Percentiles rank a stretch among this genome's conserved stretches.
Evolutionary conservation across 2,797 vertebrate genomes (phyloP).

Genomic region (Myotis pilosus): DNA sequence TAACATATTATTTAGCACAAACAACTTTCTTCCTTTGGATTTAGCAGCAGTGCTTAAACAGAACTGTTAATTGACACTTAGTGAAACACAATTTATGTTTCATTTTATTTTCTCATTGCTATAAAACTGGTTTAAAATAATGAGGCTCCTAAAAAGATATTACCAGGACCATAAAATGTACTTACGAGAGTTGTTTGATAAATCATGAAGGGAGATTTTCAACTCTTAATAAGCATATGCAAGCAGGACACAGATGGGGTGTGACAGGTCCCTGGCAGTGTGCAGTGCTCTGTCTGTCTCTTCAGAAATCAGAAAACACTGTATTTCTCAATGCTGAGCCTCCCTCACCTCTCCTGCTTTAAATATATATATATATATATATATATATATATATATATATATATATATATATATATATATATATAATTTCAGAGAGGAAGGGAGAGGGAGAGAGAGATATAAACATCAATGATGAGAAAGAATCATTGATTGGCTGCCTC

Average conservation of each 20-base stretch:
- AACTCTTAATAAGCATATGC: constrained; percentile 58
- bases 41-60: constrained; percentile 9
- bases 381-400: no score
- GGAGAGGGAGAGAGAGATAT: no score
- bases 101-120: constrained; percentile 69
- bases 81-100: constrained; percentile 67
- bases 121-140: constrained; percentile 77
- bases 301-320: constrained; percentile 49
- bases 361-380: no score
- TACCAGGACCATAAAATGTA: constrained; percentile 74
- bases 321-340: constrained; percentile 55
- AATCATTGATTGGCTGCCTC: no score
- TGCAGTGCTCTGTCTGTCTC: accelerated
- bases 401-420: no score
- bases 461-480: no score
- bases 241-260: not conserved
- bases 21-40: constrained; percentile 41
- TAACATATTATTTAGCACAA: constrained; percentile 34
- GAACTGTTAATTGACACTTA: constrained; percentile 53
- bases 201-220: constrained; percentile 61
- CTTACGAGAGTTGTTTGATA: constrained; percentile 73
- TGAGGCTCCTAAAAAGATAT: constrained; percentile 71
- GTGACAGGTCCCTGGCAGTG: constrained; percentile 12
- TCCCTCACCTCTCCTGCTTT: not conserved
- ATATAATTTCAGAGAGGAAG: no score